Evolutionary conservation across 2,113 vertebrate genomes (phyloP), one percentile per base, ranked within the genome.

Genomic region (Origma solitaria): DNA sequence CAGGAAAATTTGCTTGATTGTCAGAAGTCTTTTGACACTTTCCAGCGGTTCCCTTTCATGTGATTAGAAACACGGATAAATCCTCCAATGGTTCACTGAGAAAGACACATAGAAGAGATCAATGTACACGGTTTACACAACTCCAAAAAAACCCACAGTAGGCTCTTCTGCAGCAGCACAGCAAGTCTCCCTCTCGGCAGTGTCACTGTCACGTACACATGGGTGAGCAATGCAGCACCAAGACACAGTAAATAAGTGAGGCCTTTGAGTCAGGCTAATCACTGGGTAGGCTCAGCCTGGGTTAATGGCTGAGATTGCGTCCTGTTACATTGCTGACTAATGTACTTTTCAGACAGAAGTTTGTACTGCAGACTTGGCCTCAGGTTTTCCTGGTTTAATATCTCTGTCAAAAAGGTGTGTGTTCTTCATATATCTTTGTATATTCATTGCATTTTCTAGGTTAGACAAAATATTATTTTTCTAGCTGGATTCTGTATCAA

Each of bases 391-490:
- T 45, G 31, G 19, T 85, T 84, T 94, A 92, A 84, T 93, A 75
- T 64, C 51, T 81, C 64, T 92, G 80, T 93, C 90, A 58, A 65
- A 95, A 94, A 79, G 60, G 44, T 88, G 42, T 20, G 22, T 42
- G 23, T 64, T 84, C 44, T 79, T 88, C 79, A 72, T 78, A 16
- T 15, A 50, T 71, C 53, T 76, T 56, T 78, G 19, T 78, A 24
- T 86, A 61, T 71, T 93, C 60, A 33, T 60, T 92, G n/a, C 23
- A 15, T 81, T 94, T 90, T 68, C 50, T 47, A 64, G n/a, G 51
- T 82, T 78, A 93, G 88, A 76, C 45, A 82, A 88, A 86, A 84
- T 51, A 86, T 45, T 88, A 15, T 90, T 90, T 92, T 93, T 68
- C 51, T 90, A 81, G 38, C 30, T 84, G 76, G 21, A 37, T 79